A percentile compares a stretch with the other conserved stretches of the same genome.
Conservation (phyloP, 2,113 vertebrate species). For the Lethenteron reissneri region DNA sequence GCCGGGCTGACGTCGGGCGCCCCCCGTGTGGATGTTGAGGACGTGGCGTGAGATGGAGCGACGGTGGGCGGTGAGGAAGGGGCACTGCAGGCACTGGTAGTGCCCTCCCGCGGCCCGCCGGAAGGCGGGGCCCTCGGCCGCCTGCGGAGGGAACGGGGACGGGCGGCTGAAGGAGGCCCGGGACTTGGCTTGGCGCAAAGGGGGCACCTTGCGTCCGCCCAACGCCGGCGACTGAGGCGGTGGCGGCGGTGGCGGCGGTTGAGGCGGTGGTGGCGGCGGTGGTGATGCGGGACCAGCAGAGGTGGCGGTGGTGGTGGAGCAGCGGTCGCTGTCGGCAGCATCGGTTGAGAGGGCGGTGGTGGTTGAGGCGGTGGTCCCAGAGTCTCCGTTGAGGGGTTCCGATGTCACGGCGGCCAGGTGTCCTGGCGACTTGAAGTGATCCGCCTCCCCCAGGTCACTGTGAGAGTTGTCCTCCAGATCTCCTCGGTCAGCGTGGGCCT, state of each 20-base stretch:
- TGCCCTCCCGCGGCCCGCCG: background rate
- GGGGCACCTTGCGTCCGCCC: background rate
- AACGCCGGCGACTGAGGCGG: background rate
- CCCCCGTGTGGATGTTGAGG: conserved; percentile 84
- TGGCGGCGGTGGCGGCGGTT: background rate
- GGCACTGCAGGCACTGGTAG: conserved; percentile 81
- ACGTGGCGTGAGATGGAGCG: conserved; percentile 90
- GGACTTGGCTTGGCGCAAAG: background rate
- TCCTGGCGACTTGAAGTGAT: background rate
- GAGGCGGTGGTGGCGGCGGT: background rate
- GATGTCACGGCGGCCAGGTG: background rate
- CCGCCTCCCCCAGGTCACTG: background rate
- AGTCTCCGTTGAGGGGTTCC: background rate
- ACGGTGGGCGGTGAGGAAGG: conserved; percentile 82
- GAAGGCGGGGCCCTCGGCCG: conserved; percentile 1
- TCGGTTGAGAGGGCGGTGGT: background rate
- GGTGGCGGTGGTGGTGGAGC: background rate
- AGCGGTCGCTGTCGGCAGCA: background rate
- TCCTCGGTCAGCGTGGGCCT: background rate
- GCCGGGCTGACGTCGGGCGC: conserved; percentile 14
- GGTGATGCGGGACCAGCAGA: background rate
- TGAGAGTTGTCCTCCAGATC: background rate
- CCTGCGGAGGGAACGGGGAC: background rate
- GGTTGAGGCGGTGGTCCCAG: background rate
- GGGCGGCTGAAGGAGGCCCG: conserved; percentile 4